A percentile compares a stretch with the other conserved stretches of the same genome.
These are phyloP conservation scores for Hirtodrosophila confusa DNA, from an alignment of 2,888 invertebrate species.

Conservation along the genomic window DNA sequence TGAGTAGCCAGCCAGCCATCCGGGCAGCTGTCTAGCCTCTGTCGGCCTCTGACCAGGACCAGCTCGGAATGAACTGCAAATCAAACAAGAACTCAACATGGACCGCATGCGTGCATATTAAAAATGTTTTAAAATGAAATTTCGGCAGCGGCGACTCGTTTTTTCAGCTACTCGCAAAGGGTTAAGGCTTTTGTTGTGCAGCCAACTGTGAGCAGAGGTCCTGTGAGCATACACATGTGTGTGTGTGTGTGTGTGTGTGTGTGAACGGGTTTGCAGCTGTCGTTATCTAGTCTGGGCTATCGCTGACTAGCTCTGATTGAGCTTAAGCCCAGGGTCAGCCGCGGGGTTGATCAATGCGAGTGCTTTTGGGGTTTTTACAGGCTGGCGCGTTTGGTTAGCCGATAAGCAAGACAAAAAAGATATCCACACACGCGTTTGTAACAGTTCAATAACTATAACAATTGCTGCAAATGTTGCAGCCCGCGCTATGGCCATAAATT, in stretches of 20 bases:
- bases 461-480: conserved; percentile 42
- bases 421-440: conserved; percentile 30
- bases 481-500: conserved; percentile 57
- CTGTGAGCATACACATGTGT: conserved; percentile 22
- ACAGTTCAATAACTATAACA: conserved; percentile 54
- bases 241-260: conserved; percentile 10
- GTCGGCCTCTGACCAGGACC: conserved; percentile 50
- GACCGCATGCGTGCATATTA: conserved; percentile 73
- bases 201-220: conserved; percentile 65
- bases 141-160: conserved; percentile 37
- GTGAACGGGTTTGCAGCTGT: conserved; percentile 59
- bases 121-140: conserved; percentile 68
- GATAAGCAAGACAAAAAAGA: conserved; percentile 20
- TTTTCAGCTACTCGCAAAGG: conserved; percentile 48
- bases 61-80: conserved; percentile 70
- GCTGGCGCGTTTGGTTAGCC: conserved; percentile 52
- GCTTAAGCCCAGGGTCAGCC: conserved; percentile 57
- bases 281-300: conserved; percentile 68
- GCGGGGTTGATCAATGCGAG: conserved; percentile 54
- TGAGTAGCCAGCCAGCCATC: conserved; percentile 42
- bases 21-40: conserved; percentile 62
- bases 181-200: conserved; percentile 72
- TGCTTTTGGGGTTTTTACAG: conserved; percentile 65
- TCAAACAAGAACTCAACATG: conserved; percentile 56
- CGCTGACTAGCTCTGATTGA: conserved; percentile 38